Conservation (phyloP, 2,888 invertebrate species). For the Fissipunctia ypsillon region DNA sequence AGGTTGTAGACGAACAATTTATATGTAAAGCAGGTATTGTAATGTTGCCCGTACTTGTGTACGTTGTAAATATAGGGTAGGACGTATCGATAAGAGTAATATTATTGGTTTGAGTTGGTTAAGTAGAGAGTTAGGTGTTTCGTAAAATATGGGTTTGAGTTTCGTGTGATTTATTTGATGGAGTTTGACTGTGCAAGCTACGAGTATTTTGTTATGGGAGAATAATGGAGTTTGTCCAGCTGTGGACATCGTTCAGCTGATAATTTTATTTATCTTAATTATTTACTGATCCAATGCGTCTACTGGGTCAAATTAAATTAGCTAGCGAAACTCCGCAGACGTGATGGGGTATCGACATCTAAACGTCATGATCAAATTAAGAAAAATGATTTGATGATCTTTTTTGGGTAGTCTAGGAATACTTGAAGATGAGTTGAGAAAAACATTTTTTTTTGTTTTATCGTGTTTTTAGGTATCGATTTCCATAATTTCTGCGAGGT, state of each 20-base stretch:
- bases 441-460: no score
- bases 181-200: neutral
- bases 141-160: constrained; percentile 20
- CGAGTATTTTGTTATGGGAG: neutral
- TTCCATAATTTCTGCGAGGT: no score
- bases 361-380: neutral
- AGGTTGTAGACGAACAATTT: constrained; percentile 80
- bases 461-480: no score
- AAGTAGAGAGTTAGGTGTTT: constrained; percentile 49
- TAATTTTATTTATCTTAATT: neutral
- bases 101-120: constrained; percentile 31
- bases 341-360: neutral
- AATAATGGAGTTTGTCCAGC: neutral
- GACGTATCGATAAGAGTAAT: constrained; percentile 46
- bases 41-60: constrained; percentile 36
- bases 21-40: constrained; percentile 80
- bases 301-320: neutral
- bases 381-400: neutral
- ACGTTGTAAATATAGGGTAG: constrained; percentile 53
- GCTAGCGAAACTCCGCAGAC: no score
- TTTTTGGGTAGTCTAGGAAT: no score
- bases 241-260: neutral
- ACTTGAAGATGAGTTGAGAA: no score
- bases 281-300: neutral
- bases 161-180: constrained; percentile 24